Evolutionary conservation across 1,140 invertebrate species (phyloP), one percentile per base, ranked within the genome.

Genomic region (Ceratosolen fusciceps): DNA sequence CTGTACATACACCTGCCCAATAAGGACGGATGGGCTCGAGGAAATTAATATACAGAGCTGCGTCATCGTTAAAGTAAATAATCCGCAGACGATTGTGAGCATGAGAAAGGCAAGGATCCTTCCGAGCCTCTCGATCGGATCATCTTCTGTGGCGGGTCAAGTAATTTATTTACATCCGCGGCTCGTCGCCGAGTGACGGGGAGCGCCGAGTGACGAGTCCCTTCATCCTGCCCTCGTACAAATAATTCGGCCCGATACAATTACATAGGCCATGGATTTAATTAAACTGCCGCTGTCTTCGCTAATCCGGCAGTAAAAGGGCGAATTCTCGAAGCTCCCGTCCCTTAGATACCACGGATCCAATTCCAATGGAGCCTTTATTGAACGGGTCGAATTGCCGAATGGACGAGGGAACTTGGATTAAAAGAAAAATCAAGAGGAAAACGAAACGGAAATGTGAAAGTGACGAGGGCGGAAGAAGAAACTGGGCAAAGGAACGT

Each of bases 351-450:
- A 62, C 80, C 31, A 74, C 58, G 76, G 75, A 82, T 81, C 77
- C 80, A 80, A 82, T 83, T 82, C 78, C 68, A 78, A 82, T 79
- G 60, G 16, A 31, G 2, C 16, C 82, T 82, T 81, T 82, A 82
- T 82, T 82, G 68, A 78, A 68, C 29, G 8, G 1, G 26, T 43
- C 39, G 3, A 26, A 34, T 26, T 37, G 52, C 19, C 34, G 34
- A 8, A 78, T 72, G 37, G 80, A 76, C 60, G 26, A 29, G n/a
- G 5, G 21, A 47, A 29, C 4, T 26, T n/a, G 9, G 67, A 43
- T 47, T n/a, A 47, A 9, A 29, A 34, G 34, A 34, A 56, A 34
- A 19, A 24, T 7, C 10, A 62, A 34, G 5, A 34, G 12, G 14
- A 62, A 62, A 37, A 24, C 12, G 26, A 62, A 34, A 19, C 43